These are phyloP conservation scores for Etheostoma cragini DNA, from an alignment of 2,113 vertebrate genomes.

Conservation along the genomic window DNA sequence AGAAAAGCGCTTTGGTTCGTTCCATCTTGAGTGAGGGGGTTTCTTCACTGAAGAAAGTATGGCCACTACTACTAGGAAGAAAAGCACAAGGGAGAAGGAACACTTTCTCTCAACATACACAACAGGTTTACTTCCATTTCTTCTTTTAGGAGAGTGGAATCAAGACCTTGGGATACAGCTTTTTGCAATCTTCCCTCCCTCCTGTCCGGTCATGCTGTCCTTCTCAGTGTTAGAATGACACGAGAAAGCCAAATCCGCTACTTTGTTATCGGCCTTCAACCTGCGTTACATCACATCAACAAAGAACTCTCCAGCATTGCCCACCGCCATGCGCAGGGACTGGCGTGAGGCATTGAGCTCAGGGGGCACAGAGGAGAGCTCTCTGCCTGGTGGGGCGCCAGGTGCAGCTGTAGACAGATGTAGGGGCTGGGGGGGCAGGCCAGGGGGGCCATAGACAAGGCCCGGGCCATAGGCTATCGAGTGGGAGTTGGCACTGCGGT, in stretches of 20 bases:
- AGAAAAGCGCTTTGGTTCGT: constrained; percentile 80
- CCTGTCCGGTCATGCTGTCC: constrained; percentile 16
- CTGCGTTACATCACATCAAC: constrained; percentile 96
- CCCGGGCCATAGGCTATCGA: constrained; percentile 70
- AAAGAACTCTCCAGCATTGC: constrained; percentile 98
- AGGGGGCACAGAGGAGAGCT: constrained; percentile 91
- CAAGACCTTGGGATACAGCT: constrained; percentile 35
- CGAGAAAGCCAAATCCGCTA: constrained; percentile 48
- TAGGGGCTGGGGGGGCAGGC: constrained; percentile 89
- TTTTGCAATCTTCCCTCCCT: constrained; percentile 39
- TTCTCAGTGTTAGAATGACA: constrained; percentile 33
- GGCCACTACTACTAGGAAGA: constrained; percentile 65
- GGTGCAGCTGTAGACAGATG: constrained; percentile 86
- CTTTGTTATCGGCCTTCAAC: constrained; percentile 34
- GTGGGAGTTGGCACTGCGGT: constrained; percentile 87
- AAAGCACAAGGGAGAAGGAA: constrained; percentile 62
- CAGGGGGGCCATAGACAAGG: constrained; percentile 85
- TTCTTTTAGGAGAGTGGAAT: constrained; percentile 43
- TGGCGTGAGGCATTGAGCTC: constrained; percentile 98
- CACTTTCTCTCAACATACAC: constrained; percentile 57
- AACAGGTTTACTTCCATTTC: constrained; percentile 53
- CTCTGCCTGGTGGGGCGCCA: constrained; percentile 91
- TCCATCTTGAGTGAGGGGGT: constrained; percentile 63
- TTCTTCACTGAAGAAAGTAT: constrained; percentile 87
- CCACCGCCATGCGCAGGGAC: constrained; percentile 98